Base-by-base conservation (phyloP, 2,797 vertebrate species). In the Lagodon rhomboides region DNA sequence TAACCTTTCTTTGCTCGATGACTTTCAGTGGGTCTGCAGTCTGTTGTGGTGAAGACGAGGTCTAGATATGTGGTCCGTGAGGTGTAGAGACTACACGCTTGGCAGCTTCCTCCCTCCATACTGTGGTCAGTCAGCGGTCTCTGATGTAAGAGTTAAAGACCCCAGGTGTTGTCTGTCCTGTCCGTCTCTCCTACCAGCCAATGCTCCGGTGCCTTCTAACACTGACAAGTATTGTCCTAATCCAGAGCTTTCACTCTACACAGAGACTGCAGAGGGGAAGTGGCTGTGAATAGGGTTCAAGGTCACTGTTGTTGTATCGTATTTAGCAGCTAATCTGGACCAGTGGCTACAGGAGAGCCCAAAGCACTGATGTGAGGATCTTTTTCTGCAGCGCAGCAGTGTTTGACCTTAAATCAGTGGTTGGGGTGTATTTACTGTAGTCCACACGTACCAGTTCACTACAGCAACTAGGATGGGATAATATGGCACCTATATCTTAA, bases 141-240 rank as follows among this genome's bases (percentile, higher is more conserved):
- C 87, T 89, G 85, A 87, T 88, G 88, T 89, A 75, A 76, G 86
- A 89, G 88, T 91, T 87, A 77, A 89, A 93, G 91, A 92, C 80
- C 92, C 92, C 89, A 91, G 93, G 89, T 94, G 87, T 88, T 82
- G 82, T 92, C 86, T 87, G 91, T 93, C 87, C 85, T 92, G 93
- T 94, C 91, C 87, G 88, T 92, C 84, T 90, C 91, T 92, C 87
- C 91, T 89, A 94, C 93, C 93, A 95, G 94, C 94, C 90, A 86
- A 93, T 86, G 91, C 91, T 94, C 93, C 92, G 93, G 93, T 95
- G 94, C 94, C 94, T 95, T 95, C 87, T 91, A 93, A 93, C 94
- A 94, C 94, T 95, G 93, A 94, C 92, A 92, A 93, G 93, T 95
- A 94, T 94, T 95, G 91, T 94, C 91, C 93, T 85, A 86, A 93